Evolutionary conservation across 2,113 vertebrate genomes (phyloP).

Genomic region (Tetrao urogallus): DNA sequence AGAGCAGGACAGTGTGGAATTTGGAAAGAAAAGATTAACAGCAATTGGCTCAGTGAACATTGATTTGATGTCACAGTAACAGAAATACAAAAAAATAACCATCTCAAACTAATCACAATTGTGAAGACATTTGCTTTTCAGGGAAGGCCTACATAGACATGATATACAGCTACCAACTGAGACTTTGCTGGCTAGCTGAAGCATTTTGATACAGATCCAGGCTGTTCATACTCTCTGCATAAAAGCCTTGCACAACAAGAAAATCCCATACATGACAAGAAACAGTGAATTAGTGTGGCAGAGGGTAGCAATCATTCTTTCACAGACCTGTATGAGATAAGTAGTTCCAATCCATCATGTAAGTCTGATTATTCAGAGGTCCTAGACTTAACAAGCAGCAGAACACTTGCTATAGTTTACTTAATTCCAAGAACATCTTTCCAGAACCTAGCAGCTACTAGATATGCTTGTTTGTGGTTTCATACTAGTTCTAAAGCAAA

Average conservation of each 20-base stretch:
- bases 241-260: neutral
- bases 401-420: neutral
- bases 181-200: neutral
- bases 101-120: neutral
- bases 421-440: neutral
- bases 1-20: neutral
- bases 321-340: neutral
- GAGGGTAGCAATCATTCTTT: neutral
- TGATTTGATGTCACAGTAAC: neutral
- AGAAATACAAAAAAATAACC: neutral
- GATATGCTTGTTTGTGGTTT: neutral
- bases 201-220: neutral
- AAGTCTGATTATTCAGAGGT: neutral
- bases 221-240: neutral
- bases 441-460: neutral
- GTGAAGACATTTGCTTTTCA: neutral
- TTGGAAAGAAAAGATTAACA: neutral
- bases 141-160: neutral
- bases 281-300: neutral
- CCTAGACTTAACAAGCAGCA: neutral
- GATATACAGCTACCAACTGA: neutral
- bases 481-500: neutral
- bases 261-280: neutral
- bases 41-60: neutral
- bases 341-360: neutral